Conservation (phyloP, 1,140 invertebrate genomes). For the Centruroides vittatus region DNA sequence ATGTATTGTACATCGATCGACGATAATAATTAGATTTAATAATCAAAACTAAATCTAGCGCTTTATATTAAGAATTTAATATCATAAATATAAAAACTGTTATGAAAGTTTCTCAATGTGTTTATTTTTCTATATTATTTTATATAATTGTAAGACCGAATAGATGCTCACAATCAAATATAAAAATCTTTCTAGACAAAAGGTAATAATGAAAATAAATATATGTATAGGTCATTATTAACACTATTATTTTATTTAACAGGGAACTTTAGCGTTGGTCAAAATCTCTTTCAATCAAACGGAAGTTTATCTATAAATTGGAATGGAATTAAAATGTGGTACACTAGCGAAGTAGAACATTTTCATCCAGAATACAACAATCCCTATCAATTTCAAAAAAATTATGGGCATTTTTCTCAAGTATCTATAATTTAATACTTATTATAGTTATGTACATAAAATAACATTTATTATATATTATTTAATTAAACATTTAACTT, state of each 20-base stretch:
- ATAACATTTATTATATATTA: neutral
- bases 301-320: neutral
- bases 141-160: no score
- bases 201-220: no score
- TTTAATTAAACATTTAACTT: neutral
- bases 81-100: no score
- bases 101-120: no score
- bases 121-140: no score
- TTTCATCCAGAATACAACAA: neutral
- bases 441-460: neutral
- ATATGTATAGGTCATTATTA: no score
- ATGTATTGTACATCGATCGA: neutral
- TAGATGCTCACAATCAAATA: no score
- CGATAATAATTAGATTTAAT: no score
- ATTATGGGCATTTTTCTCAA: conserved; percentile 16
- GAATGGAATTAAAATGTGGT: neutral
- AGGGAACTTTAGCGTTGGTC: conserved; percentile 9
- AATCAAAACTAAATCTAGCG: no score
- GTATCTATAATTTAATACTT: neutral
- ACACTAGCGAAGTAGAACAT: neutral
- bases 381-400: neutral
- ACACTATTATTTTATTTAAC: neutral
- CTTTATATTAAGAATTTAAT: no score
- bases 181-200: no score
- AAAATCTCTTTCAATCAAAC: neutral